Percentiles rank a stretch among this genome's conserved stretches.
Conservation (phyloP, 2,113 vertebrate species). For the Picathartes gymnocephalus region DNA sequence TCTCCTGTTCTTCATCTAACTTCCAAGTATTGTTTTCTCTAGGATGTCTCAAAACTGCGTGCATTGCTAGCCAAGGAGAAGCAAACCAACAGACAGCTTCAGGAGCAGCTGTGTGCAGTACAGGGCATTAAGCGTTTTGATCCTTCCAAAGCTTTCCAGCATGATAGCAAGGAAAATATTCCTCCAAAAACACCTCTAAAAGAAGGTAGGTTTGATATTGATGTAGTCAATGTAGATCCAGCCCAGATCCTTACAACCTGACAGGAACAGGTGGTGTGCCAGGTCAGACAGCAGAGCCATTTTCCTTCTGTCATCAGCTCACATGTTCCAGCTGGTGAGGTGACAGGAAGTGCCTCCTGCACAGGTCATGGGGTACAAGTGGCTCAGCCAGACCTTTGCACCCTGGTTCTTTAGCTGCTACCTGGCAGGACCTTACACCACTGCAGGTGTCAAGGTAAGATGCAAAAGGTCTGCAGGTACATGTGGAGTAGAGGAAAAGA, state of each 20-base stretch:
- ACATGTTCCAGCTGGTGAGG: rapidly evolving
- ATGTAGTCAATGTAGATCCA: background rate
- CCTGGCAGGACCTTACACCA: background rate
- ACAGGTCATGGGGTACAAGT: rapidly evolving
- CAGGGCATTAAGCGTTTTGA: constrained; percentile 76
- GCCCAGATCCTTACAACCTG: background rate
- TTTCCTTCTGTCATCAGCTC: background rate
- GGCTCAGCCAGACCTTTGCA: background rate
- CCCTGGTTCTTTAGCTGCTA: background rate
- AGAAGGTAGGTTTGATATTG: constrained; percentile 71
- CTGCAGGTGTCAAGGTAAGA: background rate
- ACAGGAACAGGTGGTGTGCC: too few species aligned
- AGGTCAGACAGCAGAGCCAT: background rate
- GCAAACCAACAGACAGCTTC: constrained; percentile 68
- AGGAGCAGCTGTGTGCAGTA: constrained; percentile 74
- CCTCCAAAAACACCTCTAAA: constrained; percentile 71
- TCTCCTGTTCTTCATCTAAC: background rate
- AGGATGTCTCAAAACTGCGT: constrained; percentile 86
- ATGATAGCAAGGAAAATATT: constrained; percentile 86
- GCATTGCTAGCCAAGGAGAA: constrained; percentile 76
- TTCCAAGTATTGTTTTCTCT: background rate
- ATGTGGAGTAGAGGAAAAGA: background rate
- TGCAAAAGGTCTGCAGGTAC: background rate
- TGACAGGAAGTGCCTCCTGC: background rate
- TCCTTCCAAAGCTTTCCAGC: constrained; percentile 89